These are phyloP conservation scores for Zygaena filipendulae DNA, from an alignment of 2,888 invertebrate genomes.

Conservation along the genomic window DNA sequence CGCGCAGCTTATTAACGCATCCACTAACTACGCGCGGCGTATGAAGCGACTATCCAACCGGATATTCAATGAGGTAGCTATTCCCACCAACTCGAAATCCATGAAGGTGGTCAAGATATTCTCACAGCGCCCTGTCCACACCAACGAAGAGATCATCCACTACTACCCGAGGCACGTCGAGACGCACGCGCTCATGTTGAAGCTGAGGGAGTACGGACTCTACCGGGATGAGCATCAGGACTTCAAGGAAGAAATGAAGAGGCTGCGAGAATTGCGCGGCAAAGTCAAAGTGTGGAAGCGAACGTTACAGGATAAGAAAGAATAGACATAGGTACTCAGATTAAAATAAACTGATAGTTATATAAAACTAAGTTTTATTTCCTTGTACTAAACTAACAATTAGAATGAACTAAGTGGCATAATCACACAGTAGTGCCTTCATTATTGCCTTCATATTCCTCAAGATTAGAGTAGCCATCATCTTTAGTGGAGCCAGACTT, in stretches of 20 bases:
- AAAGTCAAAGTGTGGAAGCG: conserved; percentile 71
- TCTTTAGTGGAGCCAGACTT: conserved; percentile 14
- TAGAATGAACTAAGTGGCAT: no score
- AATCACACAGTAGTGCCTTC: no score
- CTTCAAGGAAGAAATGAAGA: conserved; percentile 87
- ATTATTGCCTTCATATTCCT: no score
- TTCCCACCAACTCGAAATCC: conserved; percentile 78
- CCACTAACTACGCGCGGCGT: conserved; percentile 83
- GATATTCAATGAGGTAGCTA: conserved; percentile 89
- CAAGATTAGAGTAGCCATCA: no score
- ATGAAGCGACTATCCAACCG: conserved; percentile 89
- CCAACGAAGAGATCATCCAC: conserved; percentile 76
- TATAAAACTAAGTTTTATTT: no score
- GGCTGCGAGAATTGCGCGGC: conserved; percentile 80
- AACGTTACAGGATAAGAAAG: conserved; percentile 47
- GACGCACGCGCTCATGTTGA: conserved; percentile 76
- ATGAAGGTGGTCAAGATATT: conserved; percentile 86
- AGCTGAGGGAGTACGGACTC: conserved; percentile 80
- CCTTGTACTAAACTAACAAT: no score
- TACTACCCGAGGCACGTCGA: conserved; percentile 91
- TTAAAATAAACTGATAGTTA: no score
- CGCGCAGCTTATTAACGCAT: conserved; percentile 72
- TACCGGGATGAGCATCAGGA: conserved; percentile 91
- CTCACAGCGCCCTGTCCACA: conserved; percentile 78
- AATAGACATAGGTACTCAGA: conserved; percentile 33